A percentile compares a stretch with the other conserved stretches of the same genome.
These are phyloP conservation scores for Morelia viridis DNA, from an alignment of 2,797 vertebrate genomes.

Conservation along the genomic window DNA sequence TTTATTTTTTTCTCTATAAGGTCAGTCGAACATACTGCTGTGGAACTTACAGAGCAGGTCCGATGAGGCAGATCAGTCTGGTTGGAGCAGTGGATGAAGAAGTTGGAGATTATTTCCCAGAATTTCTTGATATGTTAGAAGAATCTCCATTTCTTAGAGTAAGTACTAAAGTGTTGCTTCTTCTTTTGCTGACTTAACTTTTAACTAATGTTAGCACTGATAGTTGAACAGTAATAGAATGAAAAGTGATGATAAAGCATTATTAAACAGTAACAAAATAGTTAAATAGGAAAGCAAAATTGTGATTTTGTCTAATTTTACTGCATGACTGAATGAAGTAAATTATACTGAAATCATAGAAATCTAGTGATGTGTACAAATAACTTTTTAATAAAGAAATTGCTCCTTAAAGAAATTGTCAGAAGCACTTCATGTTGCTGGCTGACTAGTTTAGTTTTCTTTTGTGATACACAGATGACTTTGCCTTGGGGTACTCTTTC, in stretches of 20 bases:
- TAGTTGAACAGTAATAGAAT: neutral
- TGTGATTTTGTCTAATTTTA: neutral
- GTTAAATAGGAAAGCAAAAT: neutral
- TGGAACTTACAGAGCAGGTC: constrained; percentile 94
- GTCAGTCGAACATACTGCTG: constrained; percentile 96
- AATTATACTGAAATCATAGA: neutral
- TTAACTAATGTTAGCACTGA: neutral
- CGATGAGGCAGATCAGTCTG: constrained; percentile 98
- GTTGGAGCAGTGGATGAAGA: constrained; percentile 98
- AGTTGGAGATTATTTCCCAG: constrained; percentile 96
- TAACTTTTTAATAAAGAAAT: constrained; percentile 15
- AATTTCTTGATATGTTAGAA: constrained; percentile 98
- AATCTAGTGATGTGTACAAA: neutral
- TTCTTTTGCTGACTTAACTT: neutral
- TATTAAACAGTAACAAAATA: neutral
- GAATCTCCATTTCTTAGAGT: constrained; percentile 98
- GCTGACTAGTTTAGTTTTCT: constrained; percentile 49
- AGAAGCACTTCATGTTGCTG: constrained; percentile 29
- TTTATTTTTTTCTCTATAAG: constrained; percentile 65
- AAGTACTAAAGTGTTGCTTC: constrained; percentile 53
- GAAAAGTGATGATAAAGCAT: neutral
- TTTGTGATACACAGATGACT: constrained; percentile 84
- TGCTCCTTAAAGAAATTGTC: neutral
- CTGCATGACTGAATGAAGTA: neutral
- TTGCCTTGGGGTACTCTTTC: constrained; percentile 96